These are phyloP conservation scores for Itoplectis maculator DNA, from an alignment of 2,888 invertebrate genomes.

Conservation along the genomic window DNA sequence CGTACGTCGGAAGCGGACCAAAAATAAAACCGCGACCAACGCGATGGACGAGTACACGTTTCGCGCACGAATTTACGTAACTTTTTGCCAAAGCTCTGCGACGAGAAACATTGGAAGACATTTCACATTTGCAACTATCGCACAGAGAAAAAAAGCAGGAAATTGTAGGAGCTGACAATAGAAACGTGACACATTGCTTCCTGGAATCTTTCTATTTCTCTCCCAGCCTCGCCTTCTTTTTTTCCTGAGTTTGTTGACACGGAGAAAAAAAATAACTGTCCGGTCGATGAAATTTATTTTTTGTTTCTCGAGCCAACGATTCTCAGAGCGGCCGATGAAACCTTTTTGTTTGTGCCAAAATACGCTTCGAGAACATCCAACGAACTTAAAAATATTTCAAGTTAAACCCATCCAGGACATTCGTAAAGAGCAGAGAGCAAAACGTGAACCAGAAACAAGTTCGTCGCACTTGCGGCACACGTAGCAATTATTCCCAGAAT, in stretches of 20 bases:
- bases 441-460: too few relatives aligned
- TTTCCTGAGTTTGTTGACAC: neutral
- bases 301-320: too few relatives aligned
- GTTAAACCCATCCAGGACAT: too few relatives aligned
- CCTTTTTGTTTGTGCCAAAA: neutral
- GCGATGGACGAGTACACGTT: constrained; percentile 27
- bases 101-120: neutral
- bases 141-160: neutral
- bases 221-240: neutral
- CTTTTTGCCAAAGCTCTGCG: neutral
- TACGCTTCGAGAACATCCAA: too few relatives aligned
- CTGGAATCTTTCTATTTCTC: too few relatives aligned
- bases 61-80: constrained; percentile 45
- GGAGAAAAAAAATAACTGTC: too few relatives aligned
- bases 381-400: too few relatives aligned
- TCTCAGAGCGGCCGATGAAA: too few relatives aligned
- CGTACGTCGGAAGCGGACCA: constrained; percentile 12
- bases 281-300: too few relatives aligned
- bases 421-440: too few relatives aligned
- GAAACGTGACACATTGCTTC: neutral
- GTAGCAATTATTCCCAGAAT: too few relatives aligned
- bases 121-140: neutral
- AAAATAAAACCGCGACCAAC: constrained; percentile 40
- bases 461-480: too few relatives aligned
- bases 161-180: neutral